These are phyloP conservation scores for Caenorhabditis panamensis DNA, from an alignment of 2,888 invertebrate species.

Conservation along the genomic window DNA sequence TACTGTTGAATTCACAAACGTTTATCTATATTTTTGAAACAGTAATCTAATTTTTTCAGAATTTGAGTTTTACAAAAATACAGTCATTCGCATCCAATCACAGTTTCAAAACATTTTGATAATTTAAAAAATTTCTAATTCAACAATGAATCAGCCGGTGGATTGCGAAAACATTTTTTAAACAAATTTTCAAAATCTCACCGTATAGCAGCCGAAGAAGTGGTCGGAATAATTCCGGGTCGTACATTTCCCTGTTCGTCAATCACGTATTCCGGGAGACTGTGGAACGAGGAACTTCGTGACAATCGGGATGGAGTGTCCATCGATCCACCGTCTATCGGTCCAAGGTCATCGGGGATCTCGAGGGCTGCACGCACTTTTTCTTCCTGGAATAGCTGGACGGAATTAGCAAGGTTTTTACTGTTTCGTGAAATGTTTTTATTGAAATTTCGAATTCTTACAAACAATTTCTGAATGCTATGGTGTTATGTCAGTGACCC, in stretches of 20 bases:
- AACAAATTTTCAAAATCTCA: conserved; percentile 5
- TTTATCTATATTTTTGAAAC: too few relatives aligned
- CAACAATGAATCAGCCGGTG: too few relatives aligned
- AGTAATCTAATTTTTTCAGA: not conserved
- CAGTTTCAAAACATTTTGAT: too few relatives aligned
- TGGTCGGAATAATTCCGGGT: conserved; percentile 42
- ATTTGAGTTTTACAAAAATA: too few relatives aligned
- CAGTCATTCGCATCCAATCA: too few relatives aligned
- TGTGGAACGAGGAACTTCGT: conserved; percentile 77
- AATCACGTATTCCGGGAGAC: conserved; percentile 79
- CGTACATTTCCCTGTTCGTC: conserved; percentile 73
- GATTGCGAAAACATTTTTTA: too few relatives aligned
- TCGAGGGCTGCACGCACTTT: conserved; percentile 77
- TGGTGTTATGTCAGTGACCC: too few relatives aligned
- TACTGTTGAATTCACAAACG: too few relatives aligned
- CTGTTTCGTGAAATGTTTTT: too few relatives aligned
- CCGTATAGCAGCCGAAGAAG: conserved; percentile 30
- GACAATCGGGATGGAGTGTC: conserved; percentile 61
- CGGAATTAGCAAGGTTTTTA: not conserved
- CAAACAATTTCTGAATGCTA: too few relatives aligned
- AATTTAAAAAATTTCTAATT: too few relatives aligned
- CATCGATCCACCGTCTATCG: conserved; percentile 40
- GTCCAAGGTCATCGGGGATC: conserved; percentile 66
- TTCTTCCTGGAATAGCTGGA: conserved; percentile 66
- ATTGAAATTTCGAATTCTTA: too few relatives aligned